Evolutionary conservation across 2,888 invertebrate species (phyloP).

Genomic region (Leptinotarsa peninsularis): DNA sequence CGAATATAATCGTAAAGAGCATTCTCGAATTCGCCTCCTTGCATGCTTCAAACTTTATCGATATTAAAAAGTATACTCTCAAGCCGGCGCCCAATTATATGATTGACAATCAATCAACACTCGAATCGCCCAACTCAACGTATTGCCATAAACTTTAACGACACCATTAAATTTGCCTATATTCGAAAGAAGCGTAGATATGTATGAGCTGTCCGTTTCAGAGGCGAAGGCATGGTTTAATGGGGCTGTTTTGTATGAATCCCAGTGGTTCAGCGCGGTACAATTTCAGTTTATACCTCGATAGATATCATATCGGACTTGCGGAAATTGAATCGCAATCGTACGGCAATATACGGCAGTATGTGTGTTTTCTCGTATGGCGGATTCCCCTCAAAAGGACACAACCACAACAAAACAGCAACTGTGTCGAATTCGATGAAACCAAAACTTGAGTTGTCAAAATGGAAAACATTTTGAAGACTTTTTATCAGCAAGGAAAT

Average conservation of each 20-base stretch:
- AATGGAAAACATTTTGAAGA: too few species aligned
- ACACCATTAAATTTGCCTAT: conserved; percentile 14
- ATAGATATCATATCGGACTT: too few species aligned
- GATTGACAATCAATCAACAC: conserved; percentile 30
- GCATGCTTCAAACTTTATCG: background rate
- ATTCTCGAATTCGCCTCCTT: background rate
- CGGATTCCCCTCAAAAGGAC: too few species aligned
- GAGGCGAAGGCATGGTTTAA: background rate
- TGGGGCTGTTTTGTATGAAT: background rate
- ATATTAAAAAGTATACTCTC: background rate
- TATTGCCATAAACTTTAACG: conserved; percentile 21
- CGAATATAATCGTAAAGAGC: background rate
- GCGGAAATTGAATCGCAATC: too few species aligned
- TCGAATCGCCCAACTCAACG: conserved; percentile 11
- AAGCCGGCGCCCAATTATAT: conserved; percentile 19
- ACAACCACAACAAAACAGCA: too few species aligned
- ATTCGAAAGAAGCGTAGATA: conserved; percentile 5
- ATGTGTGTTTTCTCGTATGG: too few species aligned
- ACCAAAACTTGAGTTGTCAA: too few species aligned
- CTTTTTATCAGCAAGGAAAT: too few species aligned
- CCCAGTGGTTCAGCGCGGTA: background rate
- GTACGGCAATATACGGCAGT: too few species aligned
- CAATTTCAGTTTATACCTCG: background rate
- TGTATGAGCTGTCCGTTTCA: background rate
- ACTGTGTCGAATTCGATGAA: too few species aligned